Evolutionary conservation across 2,888 invertebrate species (phyloP), one percentile per base, ranked within the genome.

Genomic region (Cephus sareptanus): DNA sequence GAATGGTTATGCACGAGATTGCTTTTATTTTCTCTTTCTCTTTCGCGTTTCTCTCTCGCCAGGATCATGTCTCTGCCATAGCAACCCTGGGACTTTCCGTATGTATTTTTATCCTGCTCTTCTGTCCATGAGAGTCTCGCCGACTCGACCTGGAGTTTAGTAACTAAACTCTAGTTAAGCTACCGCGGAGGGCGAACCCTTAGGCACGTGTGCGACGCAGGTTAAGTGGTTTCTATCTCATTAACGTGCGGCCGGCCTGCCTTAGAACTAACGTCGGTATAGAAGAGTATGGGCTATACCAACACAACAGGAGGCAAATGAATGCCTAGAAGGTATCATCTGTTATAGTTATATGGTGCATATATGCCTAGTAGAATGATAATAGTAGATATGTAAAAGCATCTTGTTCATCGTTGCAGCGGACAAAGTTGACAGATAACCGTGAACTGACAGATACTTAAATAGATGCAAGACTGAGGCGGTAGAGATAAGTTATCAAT

Each of bases 161-260:
- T 75, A 81, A 81, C 82, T 86, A 85, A 88, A 86, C 81, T 83
- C 82, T 81, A 82, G 83, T 82, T 83, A 81, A 71, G 13, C 71
- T 71, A 15, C 71, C 23, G 40, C 40, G 40, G 23, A 33, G 77
- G 82, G 82, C 79, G 81, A 79, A 83, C 84, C 82, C 89, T 89
- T 88, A 84, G 86, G 86, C 88, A 90, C 88, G 88, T 85, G 85
- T 88, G 84, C 81, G 9, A 80, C 83, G 82, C 82, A 77, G 84
- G 85, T 87, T 89, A 87, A 90, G 89, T 90, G 85, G 84, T 85
- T 88, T 89, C 88, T 86, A 88, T 87, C 89, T 89, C 86, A 89
- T 89, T 88, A 89, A 77, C 78, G 82, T 74, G 81, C 82, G 84
- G 80, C 73, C 81, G 79, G 78, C 80, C 80, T 75, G 80, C 1